Percentiles rank a stretch among this genome's conserved stretches.
Evolutionary conservation across 2,888 invertebrate genomes (phyloP).

Genomic region (Alcis repandata): DNA sequence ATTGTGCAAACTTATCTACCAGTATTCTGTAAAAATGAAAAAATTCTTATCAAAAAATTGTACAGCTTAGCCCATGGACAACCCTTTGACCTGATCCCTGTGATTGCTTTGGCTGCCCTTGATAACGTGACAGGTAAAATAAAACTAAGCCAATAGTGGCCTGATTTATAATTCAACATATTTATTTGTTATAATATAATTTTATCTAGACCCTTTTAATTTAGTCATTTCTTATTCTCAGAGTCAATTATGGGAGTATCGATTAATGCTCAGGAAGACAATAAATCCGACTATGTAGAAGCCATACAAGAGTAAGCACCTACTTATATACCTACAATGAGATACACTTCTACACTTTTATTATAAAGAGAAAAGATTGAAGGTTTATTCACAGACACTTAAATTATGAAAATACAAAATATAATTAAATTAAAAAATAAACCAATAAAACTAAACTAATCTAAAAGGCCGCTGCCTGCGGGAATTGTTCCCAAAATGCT

Average conservation of each 20-base stretch:
- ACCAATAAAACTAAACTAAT: no score
- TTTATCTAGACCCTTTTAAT: neutral
- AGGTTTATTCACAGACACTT: no score
- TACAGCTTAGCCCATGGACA: conserved; percentile 67
- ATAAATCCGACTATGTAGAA: conserved; percentile 89
- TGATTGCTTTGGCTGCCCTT: conserved; percentile 85
- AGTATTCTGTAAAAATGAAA: conserved; percentile 89
- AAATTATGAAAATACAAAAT: no score
- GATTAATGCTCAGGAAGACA: conserved; percentile 89
- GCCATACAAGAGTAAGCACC: conserved; percentile 90
- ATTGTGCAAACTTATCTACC: conserved; percentile 91
- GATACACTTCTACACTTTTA: neutral
- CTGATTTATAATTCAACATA: no score
- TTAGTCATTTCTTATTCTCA: conserved; percentile 61
- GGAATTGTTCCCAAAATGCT: no score
- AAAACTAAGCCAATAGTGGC: no score
- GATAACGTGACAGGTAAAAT: conserved; percentile 65
- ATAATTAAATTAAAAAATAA: no score
- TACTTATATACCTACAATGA: conserved; percentile 44
- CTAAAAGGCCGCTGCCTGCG: no score
- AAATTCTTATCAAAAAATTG: conserved; percentile 86
- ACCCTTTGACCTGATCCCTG: conserved; percentile 87
- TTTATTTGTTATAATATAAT: neutral
- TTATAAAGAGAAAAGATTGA: no score
- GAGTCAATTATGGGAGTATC: conserved; percentile 94